These are phyloP conservation scores for Nesoenas mayeri DNA, from an alignment of 2,113 vertebrate genomes.

Conservation along the genomic window DNA sequence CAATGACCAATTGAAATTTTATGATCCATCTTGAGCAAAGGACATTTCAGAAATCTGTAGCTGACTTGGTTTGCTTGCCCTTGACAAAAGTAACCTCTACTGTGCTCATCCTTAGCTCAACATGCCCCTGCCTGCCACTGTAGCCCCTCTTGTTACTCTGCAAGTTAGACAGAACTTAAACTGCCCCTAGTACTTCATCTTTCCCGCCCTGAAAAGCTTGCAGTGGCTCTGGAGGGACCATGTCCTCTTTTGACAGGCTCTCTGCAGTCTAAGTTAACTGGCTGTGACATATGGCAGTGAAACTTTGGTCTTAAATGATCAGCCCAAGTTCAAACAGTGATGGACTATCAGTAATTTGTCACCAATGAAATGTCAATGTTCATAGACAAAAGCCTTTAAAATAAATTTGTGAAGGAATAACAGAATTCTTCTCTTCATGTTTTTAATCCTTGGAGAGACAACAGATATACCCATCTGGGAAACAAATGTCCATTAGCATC, in stretches of 20 bases:
- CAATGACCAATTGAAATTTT: background rate
- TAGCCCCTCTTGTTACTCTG: background rate
- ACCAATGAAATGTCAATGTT: background rate
- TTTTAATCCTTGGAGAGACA: background rate
- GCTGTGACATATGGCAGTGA: background rate
- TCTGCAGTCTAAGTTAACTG: background rate
- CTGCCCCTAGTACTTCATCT: background rate
- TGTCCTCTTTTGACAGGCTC: background rate
- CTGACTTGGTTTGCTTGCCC: background rate
- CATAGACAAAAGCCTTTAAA: background rate
- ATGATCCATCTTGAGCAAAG: background rate
- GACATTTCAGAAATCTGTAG: background rate
- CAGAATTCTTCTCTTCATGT: background rate
- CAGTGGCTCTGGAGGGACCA: background rate
- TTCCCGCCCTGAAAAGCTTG: background rate
- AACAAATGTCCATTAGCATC: conserved; percentile 30
- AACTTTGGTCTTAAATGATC: background rate
- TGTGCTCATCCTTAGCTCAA: background rate
- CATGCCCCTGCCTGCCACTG: background rate
- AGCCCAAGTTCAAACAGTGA: background rate
- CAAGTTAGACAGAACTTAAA: background rate
- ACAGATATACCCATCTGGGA: background rate
- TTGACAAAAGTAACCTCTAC: background rate
- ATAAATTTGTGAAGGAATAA: background rate
- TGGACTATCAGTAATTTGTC: background rate